phyloP scores from a whole-genome alignment of 2,888 invertebrate species.

The Drosophila atripex region DNA sequence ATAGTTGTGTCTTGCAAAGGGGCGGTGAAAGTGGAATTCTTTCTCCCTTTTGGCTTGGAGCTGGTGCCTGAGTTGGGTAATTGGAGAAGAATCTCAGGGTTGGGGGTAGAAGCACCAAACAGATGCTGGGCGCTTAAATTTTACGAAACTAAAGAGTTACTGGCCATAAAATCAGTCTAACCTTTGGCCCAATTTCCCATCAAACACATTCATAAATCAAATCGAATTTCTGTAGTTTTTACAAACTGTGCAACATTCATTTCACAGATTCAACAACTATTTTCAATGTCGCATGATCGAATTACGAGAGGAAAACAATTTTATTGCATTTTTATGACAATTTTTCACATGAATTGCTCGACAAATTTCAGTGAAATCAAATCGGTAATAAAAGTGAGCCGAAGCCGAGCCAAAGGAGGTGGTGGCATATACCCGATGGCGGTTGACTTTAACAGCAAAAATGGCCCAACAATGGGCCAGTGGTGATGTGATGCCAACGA shows the following conservation, averaged over 20 bases:
- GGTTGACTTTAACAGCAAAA: slow-evolving; percentile 41
- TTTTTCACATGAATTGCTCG: slow-evolving; percentile 76
- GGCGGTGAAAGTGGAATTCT: slow-evolving; percentile 31
- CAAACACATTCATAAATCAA: slow-evolving; percentile 28
- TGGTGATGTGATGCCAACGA: slow-evolving; percentile 28
- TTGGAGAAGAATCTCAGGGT: slow-evolving; percentile 6
- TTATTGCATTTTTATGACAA: slow-evolving; percentile 76
- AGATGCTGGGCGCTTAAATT: neutral
- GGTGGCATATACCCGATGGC: neutral
- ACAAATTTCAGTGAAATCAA: slow-evolving; percentile 37
- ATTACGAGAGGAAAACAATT: slow-evolving; percentile 57
- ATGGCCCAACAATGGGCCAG: slow-evolving; percentile 33
- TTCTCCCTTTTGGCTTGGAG: neutral
- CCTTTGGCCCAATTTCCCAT: slow-evolving; percentile 19
- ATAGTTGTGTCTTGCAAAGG: slow-evolving; percentile 5
- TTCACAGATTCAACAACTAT: slow-evolving; percentile 44
- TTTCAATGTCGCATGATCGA: slow-evolving; percentile 47
- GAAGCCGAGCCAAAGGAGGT: neutral
- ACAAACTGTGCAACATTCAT: slow-evolving; percentile 33
- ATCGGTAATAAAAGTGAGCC: slow-evolving; percentile 34
- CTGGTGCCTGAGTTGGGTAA: slow-evolving; percentile 18
- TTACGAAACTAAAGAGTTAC: neutral
- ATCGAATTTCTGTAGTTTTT: slow-evolving; percentile 24
- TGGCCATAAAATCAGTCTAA: neutral
- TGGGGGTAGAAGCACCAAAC: neutral